phyloP scores from a whole-genome alignment of 2,888 invertebrate genomes.

The Polymixis flavicincta region DNA sequence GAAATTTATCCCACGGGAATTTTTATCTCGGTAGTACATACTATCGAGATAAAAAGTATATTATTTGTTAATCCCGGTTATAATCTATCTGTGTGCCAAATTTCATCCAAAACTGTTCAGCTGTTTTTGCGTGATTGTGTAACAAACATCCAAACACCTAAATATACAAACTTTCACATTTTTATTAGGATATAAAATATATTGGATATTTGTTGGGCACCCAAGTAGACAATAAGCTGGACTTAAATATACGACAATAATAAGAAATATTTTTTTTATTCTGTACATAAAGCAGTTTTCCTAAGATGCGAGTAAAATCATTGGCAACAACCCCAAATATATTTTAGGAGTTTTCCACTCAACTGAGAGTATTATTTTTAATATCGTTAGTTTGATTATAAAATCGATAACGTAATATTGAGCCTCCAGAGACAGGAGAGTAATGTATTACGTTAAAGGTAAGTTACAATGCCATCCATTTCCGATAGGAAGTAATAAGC shows the following conservation, averaged over 20 bases:
- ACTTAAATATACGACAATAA: neutral
- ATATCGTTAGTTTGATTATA: constrained; percentile 35
- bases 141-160: no score
- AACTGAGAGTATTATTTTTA: constrained; percentile 7
- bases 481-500: neutral
- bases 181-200: no score
- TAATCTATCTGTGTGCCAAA: no score
- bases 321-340: neutral
- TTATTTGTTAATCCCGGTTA: no score
- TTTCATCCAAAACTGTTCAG: no score
- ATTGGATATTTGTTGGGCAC: neutral
- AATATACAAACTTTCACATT: no score
- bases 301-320: neutral
- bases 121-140: no score
- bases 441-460: constrained; percentile 42
- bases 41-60: no score
- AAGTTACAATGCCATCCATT: constrained; percentile 12
- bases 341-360: constrained; percentile 7
- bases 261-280: neutral
- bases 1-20: no score
- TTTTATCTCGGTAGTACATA: no score
- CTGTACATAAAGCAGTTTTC: neutral
- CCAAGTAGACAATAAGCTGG: neutral
- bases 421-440: constrained; percentile 18
- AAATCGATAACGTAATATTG: constrained; percentile 42